Conservation (phyloP, 2,888 invertebrate genomes). For the Lissonota sp. region DNA sequence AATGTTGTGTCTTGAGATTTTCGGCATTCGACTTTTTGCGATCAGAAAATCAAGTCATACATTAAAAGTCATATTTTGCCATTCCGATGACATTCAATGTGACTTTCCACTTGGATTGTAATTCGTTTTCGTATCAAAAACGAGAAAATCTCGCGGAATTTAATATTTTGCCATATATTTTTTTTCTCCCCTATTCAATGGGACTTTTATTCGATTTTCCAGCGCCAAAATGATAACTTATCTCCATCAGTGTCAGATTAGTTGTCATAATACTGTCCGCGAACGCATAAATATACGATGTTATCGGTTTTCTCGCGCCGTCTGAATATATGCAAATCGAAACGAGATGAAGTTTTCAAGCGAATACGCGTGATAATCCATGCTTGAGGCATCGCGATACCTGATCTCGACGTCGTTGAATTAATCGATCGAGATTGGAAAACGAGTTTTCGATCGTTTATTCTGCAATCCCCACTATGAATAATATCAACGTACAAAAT, state of each 20-base stretch:
- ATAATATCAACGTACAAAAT: not conserved
- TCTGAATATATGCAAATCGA: conserved; percentile 22
- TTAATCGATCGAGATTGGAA: conserved; percentile 42
- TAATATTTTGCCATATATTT: not conserved
- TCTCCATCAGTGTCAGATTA: conserved; percentile 16
- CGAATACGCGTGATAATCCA: conserved; percentile 37
- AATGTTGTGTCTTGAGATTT: too few species aligned
- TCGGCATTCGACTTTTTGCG: too few species aligned
- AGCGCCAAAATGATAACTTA: conserved; percentile 8
- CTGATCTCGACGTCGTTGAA: conserved; percentile 49
- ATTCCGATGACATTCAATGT: too few species aligned
- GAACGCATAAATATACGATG: conserved; percentile 20
- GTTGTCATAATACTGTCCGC: conserved; percentile 45
- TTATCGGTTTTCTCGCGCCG: conserved; percentile 27
- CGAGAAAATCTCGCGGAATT: not conserved
- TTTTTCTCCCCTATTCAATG: not conserved
- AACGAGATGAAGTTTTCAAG: conserved; percentile 49
- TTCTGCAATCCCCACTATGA: conserved; percentile 1
- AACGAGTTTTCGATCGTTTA: conserved; percentile 48
- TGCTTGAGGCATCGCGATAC: conserved; percentile 29
- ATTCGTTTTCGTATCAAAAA: not conserved
- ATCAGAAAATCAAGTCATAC: too few species aligned
- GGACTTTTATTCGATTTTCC: not conserved
- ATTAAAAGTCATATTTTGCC: too few species aligned
- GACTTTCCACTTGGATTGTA: too few species aligned